Evolutionary conservation across 2,888 invertebrate species (phyloP), one percentile per base, ranked within the genome.

Genomic region (Mimachlamys varia): DNA sequence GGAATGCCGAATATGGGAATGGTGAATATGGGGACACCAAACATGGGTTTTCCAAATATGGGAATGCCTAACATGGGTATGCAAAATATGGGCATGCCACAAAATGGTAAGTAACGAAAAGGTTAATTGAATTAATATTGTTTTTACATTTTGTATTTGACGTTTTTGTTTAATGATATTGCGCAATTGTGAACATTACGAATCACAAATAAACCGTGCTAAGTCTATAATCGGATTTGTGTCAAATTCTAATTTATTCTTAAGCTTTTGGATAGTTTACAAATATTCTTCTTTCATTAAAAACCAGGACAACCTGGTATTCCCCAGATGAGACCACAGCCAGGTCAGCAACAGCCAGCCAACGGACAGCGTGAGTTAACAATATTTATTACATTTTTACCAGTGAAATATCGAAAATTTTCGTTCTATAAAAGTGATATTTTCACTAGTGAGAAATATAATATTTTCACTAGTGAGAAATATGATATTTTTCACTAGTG

Each of bases 61-160:
- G 58, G 58, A 19, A 58, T 58, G 58, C 58, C 58, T 7, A 76
- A 76, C 17, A 76, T 76, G 76, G 33, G 15, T 22, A 76, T 76
- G 76, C 76, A 76, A 76, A 76, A 76, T 76, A 33, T 76, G 33
- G 76, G 76, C 27, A 76, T 76, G 76, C 17, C 76, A 76, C 76
- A 76, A 27, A 76, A 76, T 76, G 76, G 76, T 76, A 76, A 33
- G 76, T 76, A 33, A n/a, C n/a, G n/a, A n/a, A n/a, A 27, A 27
- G 13, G 2, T 10, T 76, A 27, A 76, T 2, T 22, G 22, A 27
- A 2, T 76, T 27, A 3, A 58, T 58, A 19, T 58, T 58, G 22
- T 22, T 1, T 22, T 22, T n/a, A 58, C 22, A n/a, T n/a, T n/a
- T 22, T 58, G 58, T 7, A 2, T 58, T 19, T 58, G n/a, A 19